These are phyloP conservation scores for Columba janthina DNA, from an alignment of 2,113 vertebrate genomes.

Conservation along the genomic window DNA sequence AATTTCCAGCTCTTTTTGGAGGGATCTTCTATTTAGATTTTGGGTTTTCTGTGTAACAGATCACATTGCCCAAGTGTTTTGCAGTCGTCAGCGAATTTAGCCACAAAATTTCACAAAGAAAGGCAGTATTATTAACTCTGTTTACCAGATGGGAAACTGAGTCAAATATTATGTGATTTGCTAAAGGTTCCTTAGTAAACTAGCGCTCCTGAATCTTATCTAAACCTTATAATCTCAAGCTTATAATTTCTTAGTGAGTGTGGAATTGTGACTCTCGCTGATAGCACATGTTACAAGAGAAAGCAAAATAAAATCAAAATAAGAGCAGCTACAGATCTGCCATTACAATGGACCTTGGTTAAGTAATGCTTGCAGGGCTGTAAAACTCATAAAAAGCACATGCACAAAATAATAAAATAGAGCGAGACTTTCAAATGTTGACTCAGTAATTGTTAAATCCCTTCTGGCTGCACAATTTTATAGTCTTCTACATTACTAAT, in stretches of 20 bases:
- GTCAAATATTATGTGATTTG: background rate
- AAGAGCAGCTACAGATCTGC: conserved; percentile 31
- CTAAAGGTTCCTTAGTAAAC: background rate
- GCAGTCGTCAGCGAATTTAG: background rate
- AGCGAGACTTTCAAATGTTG: conserved; percentile 71
- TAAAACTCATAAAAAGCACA: conserved; percentile 72
- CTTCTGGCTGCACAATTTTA: conserved; percentile 74
- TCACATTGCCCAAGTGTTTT: background rate
- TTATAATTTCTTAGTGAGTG: background rate
- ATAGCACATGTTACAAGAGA: background rate
- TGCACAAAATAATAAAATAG: conserved; percentile 72
- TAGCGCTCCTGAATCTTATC: background rate
- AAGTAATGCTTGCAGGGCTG: conserved; percentile 61
- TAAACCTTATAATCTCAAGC: background rate
- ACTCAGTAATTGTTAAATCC: conserved; percentile 70
- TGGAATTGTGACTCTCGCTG: conserved; percentile 11
- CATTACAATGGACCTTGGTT: conserved; percentile 38
- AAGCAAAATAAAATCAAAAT: conserved; percentile 13
- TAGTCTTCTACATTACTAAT: conserved; percentile 72
- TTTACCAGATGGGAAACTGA: background rate
- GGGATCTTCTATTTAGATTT: background rate
- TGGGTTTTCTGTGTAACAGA: background rate
- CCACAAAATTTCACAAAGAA: background rate
- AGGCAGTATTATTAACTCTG: background rate
- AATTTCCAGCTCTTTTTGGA: background rate